Evolutionary conservation across 2,888 invertebrate genomes (phyloP).

Genomic region (Scaptomyza cyrtandrae): DNA sequence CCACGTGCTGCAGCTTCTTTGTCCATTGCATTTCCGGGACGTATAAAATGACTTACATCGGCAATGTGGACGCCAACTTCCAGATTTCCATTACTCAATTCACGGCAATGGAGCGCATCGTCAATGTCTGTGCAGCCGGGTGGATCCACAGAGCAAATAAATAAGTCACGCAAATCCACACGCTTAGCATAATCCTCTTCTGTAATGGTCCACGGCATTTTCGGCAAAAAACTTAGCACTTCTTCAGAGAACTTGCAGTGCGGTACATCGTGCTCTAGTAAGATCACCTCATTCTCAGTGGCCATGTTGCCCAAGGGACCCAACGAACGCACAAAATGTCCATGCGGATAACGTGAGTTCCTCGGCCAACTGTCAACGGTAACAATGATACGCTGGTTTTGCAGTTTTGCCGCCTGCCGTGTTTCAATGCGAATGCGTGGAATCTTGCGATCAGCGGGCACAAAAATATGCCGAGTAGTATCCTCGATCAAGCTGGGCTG

Average conservation of each 20-base stretch:
- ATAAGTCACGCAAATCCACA: constrained; percentile 92
- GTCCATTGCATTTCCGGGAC: constrained; percentile 96
- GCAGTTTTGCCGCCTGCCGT: constrained; percentile 92
- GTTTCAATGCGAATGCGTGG: constrained; percentile 98
- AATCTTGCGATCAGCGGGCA: constrained; percentile 96
- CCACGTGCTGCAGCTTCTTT: constrained; percentile 96
- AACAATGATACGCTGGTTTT: constrained; percentile 95
- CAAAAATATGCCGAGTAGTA: constrained; percentile 92
- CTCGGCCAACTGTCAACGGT: constrained; percentile 98
- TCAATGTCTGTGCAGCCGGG: constrained; percentile 99
- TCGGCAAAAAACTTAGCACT: constrained; percentile 95
- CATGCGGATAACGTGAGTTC: constrained; percentile 95
- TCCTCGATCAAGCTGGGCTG: constrained; percentile 90
- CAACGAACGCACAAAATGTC: constrained; percentile 97
- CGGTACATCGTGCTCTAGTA: constrained; percentile 98
- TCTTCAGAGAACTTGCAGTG: constrained; percentile 97
- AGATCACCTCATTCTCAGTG: constrained; percentile 98
- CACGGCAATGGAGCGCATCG: constrained; percentile 96
- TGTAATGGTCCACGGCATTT: constrained; percentile 94
- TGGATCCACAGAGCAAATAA: constrained; percentile 98
- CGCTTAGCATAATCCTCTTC: constrained; percentile 92
- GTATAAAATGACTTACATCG: constrained; percentile 98
- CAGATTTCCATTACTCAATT: constrained; percentile 89
- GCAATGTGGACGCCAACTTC: constrained; percentile 99
- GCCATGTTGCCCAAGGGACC: constrained; percentile 96